Percentiles rank a stretch among this genome's conserved stretches.
Evolutionary conservation across 2,113 vertebrate species (phyloP).

Genomic region (Urocolius indicus): DNA sequence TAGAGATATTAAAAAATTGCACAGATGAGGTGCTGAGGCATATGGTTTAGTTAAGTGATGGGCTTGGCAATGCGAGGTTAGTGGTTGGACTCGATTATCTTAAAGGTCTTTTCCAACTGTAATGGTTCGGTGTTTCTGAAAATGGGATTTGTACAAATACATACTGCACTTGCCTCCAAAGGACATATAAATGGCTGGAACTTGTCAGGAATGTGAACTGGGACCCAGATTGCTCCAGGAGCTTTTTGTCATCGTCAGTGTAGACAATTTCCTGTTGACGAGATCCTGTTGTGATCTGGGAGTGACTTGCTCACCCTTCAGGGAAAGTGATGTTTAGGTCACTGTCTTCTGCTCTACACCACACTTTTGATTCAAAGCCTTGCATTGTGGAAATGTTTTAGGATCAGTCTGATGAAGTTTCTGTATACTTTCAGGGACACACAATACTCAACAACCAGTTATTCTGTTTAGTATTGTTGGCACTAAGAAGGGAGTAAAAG

Average conservation of each 20-base stretch:
- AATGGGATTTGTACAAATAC: background rate
- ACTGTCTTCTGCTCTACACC: background rate
- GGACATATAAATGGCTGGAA: background rate
- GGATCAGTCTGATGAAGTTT: background rate
- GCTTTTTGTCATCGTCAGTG: background rate
- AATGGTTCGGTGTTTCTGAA: too few species aligned
- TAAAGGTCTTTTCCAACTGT: too few species aligned
- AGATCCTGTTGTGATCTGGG: background rate
- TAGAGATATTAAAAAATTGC: too few species aligned
- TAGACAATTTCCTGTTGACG: background rate
- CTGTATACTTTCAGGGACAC: background rate
- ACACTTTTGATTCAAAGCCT: background rate
- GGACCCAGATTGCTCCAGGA: background rate
- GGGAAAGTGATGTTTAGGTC: background rate
- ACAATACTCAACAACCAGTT: background rate
- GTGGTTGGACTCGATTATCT: too few species aligned
- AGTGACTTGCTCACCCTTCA: background rate
- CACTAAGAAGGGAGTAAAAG: background rate
- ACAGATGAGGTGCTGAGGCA: too few species aligned
- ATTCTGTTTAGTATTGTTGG: background rate
- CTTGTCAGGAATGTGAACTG: background rate
- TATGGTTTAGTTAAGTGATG: too few species aligned
- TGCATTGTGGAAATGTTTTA: background rate
- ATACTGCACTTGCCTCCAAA: background rate
- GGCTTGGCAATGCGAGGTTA: too few species aligned